Evolutionary conservation across 2,888 invertebrate genomes (phyloP).

Genomic region (Plagodis dolabraria): DNA sequence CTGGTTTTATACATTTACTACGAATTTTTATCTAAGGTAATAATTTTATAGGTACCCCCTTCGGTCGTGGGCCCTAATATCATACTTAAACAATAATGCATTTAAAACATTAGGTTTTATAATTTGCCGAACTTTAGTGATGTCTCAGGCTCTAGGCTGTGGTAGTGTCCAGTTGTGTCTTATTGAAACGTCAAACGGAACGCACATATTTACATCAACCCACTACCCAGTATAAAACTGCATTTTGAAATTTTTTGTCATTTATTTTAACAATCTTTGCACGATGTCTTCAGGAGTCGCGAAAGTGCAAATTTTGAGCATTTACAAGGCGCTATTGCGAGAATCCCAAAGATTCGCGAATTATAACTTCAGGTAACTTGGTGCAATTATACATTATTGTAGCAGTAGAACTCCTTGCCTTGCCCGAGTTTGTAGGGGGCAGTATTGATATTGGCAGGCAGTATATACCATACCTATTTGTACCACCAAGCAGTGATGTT

Average conservation of each 20-base stretch:
- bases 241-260: constrained; percentile 1
- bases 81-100: too few relatives aligned
- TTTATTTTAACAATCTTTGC: constrained; percentile 24
- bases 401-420: constrained; percentile 59
- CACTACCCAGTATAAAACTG: constrained; percentile 15
- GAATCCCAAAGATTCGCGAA: constrained; percentile 91
- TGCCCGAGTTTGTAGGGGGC: too few relatives aligned
- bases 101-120: too few relatives aligned
- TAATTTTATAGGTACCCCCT: too few relatives aligned
- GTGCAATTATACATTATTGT: constrained; percentile 47
- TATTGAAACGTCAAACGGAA: constrained; percentile 35
- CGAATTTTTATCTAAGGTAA: too few relatives aligned
- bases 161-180: too few relatives aligned
- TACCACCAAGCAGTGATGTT: too few relatives aligned
- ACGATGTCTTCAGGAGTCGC: constrained; percentile 61
- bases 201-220: constrained; percentile 53
- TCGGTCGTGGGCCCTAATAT: too few relatives aligned
- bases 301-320: constrained; percentile 83
- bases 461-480: constrained; percentile 1
- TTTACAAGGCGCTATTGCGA: constrained; percentile 89
- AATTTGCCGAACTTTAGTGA: too few relatives aligned
- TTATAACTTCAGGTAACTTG: constrained; percentile 91
- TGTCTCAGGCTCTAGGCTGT: too few relatives aligned
- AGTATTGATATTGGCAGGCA: too few relatives aligned
- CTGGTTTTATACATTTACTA: too few relatives aligned